phyloP scores from a whole-genome alignment of 2,888 invertebrate genomes.

The Epinotia brunnichana region DNA sequence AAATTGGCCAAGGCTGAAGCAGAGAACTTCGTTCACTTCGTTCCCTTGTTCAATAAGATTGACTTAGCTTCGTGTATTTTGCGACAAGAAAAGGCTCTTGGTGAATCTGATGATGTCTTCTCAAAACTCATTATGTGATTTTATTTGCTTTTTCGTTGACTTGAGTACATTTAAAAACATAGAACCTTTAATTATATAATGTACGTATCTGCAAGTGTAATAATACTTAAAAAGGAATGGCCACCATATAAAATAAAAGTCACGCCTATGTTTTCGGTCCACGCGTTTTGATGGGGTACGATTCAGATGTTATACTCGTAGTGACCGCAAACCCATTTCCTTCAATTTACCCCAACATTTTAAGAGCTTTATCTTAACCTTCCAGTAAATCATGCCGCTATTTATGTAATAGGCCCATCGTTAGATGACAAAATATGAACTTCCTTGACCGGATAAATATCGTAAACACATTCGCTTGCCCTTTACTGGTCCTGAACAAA shows the following conservation, averaged over 20 bases:
- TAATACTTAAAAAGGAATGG: too few species aligned
- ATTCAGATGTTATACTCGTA: not conserved
- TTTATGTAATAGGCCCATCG: conserved; percentile 2
- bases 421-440: conserved; percentile 47
- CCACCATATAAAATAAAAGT: not conserved
- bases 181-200: too few species aligned
- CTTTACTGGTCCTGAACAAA: conserved; percentile 65
- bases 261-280: not conserved
- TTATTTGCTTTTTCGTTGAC: too few species aligned
- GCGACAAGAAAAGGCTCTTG: too few species aligned
- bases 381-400: conserved; percentile 11
- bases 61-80: too few species aligned
- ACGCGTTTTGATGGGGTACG: not conserved
- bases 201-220: too few species aligned
- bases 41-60: too few species aligned
- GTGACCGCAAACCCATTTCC: not conserved
- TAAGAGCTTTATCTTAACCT: not conserved
- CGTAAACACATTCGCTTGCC: conserved; percentile 48
- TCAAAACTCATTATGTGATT: too few species aligned
- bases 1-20: too few species aligned
- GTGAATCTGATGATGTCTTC: too few species aligned
- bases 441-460: conserved; percentile 54
- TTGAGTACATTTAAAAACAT: too few species aligned
- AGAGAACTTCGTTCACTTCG: too few species aligned
- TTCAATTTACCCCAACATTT: not conserved